Percentiles rank a stretch among this genome's conserved stretches.
These are phyloP conservation scores for Tapera naevia DNA, from an alignment of 2,797 vertebrate species.

Conservation along the genomic window DNA sequence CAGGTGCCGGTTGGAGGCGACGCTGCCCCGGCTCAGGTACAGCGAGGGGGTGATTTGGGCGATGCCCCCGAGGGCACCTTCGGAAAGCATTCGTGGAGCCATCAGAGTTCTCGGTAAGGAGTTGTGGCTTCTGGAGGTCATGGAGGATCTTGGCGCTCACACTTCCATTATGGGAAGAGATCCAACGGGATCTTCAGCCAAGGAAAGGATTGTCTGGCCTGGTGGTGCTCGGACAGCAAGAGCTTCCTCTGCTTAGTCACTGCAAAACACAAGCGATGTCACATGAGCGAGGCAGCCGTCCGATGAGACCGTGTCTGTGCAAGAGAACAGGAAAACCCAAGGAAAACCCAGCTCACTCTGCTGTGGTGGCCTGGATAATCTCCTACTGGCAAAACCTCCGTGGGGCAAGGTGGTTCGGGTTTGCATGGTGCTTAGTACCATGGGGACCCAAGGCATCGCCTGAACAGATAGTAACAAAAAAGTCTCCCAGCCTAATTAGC, in stretches of 20 bases:
- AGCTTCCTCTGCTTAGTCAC: not conserved
- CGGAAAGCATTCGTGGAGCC: constrained; percentile 88
- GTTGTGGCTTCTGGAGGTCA: constrained; percentile 94
- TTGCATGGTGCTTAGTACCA: not conserved
- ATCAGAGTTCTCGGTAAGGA: constrained; percentile 86
- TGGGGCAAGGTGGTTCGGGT: not conserved
- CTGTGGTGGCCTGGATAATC: not conserved
- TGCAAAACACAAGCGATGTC: constrained; percentile 57
- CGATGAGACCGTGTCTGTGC: fast-evolving
- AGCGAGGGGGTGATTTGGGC: constrained; percentile 95
- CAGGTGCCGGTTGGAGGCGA: constrained; percentile 94
- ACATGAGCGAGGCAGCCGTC: not conserved
- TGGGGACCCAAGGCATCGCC: not conserved
- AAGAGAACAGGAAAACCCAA: not conserved
- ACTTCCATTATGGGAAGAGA: constrained; percentile 69
- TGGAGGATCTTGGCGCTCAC: constrained; percentile 73
- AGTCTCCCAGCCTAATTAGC: constrained; percentile 22
- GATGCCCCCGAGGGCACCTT: constrained; percentile 90
- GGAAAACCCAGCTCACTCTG: not conserved
- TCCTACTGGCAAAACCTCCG: not conserved
- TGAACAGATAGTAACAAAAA: not conserved
- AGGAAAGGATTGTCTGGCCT: constrained; percentile 17
- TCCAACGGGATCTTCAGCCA: not conserved
- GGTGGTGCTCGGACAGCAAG: not conserved
- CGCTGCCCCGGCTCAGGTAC: constrained; percentile 93